Evolutionary conservation across 2,888 invertebrate species (phyloP).

Genomic region (Trachelus tabidus): DNA sequence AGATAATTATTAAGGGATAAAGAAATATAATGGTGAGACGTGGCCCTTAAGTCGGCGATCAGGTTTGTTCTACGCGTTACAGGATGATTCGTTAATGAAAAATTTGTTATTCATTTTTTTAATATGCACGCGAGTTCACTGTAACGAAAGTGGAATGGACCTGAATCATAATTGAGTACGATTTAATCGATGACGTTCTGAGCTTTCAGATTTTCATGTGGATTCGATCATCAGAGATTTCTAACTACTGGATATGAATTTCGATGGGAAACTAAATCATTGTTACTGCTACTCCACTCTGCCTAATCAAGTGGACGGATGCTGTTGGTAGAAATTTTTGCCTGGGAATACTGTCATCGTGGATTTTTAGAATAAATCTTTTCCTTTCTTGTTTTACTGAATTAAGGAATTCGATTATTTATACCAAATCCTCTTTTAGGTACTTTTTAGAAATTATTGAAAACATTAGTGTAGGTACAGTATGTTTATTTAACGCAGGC

Average conservation of each 20-base stretch:
- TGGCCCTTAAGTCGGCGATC: not conserved
- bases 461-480: not conserved
- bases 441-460: not conserved
- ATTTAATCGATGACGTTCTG: slow-evolving; percentile 24
- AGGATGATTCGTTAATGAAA: not conserved
- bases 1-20: slow-evolving; percentile 28
- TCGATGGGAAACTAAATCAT: not conserved
- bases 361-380: not conserved
- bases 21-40: not conserved
- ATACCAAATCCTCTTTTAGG: not conserved
- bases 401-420: not conserved
- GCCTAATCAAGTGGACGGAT: not conserved
- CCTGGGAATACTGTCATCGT: not conserved
- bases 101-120: not conserved
- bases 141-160: slow-evolving; percentile 8
- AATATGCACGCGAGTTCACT: not conserved
- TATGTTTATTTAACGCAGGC: not conserved
- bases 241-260: not conserved
- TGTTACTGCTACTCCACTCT: not conserved
- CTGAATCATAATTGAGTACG: slow-evolving; percentile 4
- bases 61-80: not conserved
- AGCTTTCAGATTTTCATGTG: slow-evolving; percentile 26
- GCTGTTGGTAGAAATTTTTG: not conserved
- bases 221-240: not conserved
- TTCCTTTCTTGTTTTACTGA: not conserved